Evolutionary conservation across 2,113 vertebrate genomes (phyloP).

Genomic region (Haplotaxodon microlepis): DNA sequence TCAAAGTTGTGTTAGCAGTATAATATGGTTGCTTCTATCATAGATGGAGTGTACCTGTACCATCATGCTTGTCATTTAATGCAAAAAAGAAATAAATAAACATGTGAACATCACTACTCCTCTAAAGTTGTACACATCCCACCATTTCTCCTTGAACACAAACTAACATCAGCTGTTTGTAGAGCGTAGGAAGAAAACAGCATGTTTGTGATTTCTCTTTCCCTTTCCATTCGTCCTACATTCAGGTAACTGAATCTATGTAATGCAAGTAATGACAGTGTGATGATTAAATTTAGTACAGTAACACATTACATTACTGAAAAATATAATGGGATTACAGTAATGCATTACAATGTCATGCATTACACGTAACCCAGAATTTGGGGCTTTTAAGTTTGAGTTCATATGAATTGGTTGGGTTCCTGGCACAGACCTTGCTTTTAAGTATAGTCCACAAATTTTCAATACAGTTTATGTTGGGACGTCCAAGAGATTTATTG

Average conservation of each 20-base stretch:
- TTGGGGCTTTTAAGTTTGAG: neutral
- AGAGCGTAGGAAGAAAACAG: neutral
- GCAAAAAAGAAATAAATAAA: rapidly evolving
- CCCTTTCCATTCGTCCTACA: neutral
- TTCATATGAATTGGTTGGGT: rapidly evolving
- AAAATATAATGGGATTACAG: neutral
- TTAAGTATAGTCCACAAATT: neutral
- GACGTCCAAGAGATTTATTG: neutral
- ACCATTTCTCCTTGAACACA: neutral
- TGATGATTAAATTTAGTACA: neutral
- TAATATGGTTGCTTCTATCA: neutral
- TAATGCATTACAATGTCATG: neutral
- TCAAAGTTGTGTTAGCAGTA: neutral
- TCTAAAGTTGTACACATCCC: neutral
- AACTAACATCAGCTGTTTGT: neutral
- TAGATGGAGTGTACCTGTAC: neutral
- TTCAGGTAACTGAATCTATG: neutral
- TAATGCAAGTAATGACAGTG: neutral
- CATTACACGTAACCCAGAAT: neutral
- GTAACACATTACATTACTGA: neutral
- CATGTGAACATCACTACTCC: neutral
- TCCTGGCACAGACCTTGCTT: neutral
- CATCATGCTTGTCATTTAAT: neutral
- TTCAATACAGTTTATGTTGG: neutral
- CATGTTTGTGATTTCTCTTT: neutral